These are phyloP conservation scores for Epinotia ramella DNA, from an alignment of 2,888 invertebrate genomes.

Conservation along the genomic window DNA sequence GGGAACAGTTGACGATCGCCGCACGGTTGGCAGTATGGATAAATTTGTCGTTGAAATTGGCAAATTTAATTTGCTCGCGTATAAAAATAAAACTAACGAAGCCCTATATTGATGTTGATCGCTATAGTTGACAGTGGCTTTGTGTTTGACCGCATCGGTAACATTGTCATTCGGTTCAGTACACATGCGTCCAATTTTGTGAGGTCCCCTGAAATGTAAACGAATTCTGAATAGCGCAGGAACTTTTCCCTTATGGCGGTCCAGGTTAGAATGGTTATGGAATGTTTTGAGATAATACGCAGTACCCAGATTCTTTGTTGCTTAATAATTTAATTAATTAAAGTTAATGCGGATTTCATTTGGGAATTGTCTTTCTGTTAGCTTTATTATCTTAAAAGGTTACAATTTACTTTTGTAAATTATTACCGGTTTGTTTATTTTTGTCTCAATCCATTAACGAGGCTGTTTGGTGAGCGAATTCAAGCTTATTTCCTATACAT, in stretches of 20 bases:
- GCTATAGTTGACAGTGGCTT: neutral
- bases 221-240: neutral
- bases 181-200: conserved; percentile 2
- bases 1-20: neutral
- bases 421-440: neutral
- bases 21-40: neutral
- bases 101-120: neutral
- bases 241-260: neutral
- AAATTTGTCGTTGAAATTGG: conserved; percentile 16
- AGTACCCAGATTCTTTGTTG: conserved; percentile 9
- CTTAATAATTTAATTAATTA: conserved; percentile 15
- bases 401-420: conserved; percentile 2
- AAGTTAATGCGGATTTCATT: conserved; percentile 20
- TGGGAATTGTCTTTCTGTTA: conserved; percentile 9
- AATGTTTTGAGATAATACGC: conserved; percentile 17
- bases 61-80: conserved; percentile 16
- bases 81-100: conserved; percentile 11
- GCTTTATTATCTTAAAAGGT: conserved; percentile 10
- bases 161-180: conserved; percentile 10
- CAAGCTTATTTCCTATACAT: neutral
- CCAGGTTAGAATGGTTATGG: neutral
- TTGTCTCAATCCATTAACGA: neutral
- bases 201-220: conserved; percentile 1
- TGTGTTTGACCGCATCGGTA: conserved; percentile 3
- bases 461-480: neutral